Evolutionary conservation across 1,140 invertebrate species (phyloP), one percentile per base, ranked within the genome.

Genomic region (Microvelia longipes): DNA sequence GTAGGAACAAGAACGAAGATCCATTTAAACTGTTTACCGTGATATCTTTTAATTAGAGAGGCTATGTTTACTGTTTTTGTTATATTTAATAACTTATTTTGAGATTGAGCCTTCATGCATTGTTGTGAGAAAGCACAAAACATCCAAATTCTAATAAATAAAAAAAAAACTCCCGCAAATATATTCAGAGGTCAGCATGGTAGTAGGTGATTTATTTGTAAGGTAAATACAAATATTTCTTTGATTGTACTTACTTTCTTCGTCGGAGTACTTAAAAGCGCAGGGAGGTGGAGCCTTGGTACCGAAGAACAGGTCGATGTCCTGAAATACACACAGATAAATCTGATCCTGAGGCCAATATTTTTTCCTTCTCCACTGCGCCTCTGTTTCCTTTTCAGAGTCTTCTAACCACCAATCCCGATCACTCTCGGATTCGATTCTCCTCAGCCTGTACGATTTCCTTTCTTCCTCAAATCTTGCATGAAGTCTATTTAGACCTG

Each of bases 301-400:
- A 2, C 90, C 90, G 66, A 93, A 80, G 75, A 92, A 83, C 75
- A 92, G 90, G 75, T 93, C 90, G 69, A 93, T 92, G 77, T 93
- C 90, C 14, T 86, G 89, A 76, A 89, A 86, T 70, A 85, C 83
- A 26, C 90, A 89, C 74, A 92, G 91, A 77, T 90, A 92, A 70
- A 87, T 79, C 68, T 68, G 71, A 13, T 70, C 63, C 71, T 79
- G 76, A 25, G 76, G 77, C 66, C 77, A 77, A 15, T 1, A 26
- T 25, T 13, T 68, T 68, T 14, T 28, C 29, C 66, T 65, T 71
- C 50, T 14, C 68, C 60, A 68, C 68, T 69, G 68, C 62, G 29
- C 30, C 30, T 66, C 68, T 66, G 29, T 67, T 50, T 64, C 66
- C 28, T 70, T 50, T 28, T 73, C 72, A 2, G 69, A 68, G 0